phyloP scores from a whole-genome alignment of 2,888 invertebrate species.

The Melangyna quadrimaculata region DNA sequence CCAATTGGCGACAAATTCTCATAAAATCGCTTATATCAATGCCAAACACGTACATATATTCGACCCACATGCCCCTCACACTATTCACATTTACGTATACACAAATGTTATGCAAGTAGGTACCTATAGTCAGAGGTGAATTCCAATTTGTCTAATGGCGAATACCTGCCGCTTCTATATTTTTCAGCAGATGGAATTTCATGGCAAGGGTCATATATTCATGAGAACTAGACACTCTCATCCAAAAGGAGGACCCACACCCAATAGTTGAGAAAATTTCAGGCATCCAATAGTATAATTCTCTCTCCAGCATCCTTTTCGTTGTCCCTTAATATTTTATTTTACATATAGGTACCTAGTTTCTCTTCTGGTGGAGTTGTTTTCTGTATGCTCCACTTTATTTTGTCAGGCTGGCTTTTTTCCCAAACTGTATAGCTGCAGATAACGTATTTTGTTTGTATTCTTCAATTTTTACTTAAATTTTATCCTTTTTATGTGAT shows the following conservation, averaged over 20 bases:
- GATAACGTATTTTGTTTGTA: background rate
- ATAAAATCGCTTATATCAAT: conserved; percentile 21
- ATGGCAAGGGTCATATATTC: background rate
- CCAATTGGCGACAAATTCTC: conserved; percentile 38
- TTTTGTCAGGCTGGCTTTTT: conserved; percentile 54
- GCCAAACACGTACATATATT: conserved; percentile 15
- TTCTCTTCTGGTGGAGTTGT: background rate
- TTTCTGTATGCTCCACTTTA: conserved; percentile 35
- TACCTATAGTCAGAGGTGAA: conserved; percentile 54
- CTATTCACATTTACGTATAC: background rate
- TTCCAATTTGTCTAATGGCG: conserved; percentile 65
- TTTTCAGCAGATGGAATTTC: conserved; percentile 13
- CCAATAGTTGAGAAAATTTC: conserved; percentile 43
- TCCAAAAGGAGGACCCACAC: background rate
- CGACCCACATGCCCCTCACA: background rate
- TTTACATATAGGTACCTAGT: too few species aligned
- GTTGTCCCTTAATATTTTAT: background rate
- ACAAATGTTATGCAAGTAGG: conserved; percentile 11
- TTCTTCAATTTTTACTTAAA: conserved; percentile 15
- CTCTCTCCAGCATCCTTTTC: background rate
- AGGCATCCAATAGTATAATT: conserved; percentile 59
- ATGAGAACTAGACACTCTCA: too few species aligned
- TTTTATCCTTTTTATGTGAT: conserved; percentile 16
- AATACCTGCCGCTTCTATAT: conserved; percentile 51
- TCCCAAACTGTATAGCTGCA: conserved; percentile 20